Evolutionary conservation across 2,113 vertebrate genomes (phyloP).

Genomic region (Theropithecus gelada): DNA sequence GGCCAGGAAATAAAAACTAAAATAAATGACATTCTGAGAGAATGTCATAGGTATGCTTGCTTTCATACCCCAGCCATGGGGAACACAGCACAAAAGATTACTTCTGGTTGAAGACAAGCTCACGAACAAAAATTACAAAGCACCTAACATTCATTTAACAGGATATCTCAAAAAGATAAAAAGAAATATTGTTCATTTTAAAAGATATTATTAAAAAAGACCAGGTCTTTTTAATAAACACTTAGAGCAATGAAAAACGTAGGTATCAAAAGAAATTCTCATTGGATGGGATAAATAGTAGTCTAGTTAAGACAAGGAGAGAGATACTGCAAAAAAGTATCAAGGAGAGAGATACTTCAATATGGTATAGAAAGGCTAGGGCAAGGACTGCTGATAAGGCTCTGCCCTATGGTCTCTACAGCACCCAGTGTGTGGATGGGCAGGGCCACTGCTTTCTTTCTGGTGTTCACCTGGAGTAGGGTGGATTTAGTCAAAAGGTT

Average conservation of each 20-base stretch:
- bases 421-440: neutral
- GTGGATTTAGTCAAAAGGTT: neutral
- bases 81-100: neutral
- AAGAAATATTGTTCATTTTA: neutral
- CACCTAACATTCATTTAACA: neutral
- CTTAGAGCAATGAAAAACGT: neutral
- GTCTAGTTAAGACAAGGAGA: neutral
- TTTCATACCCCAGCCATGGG: neutral
- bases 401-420: neutral
- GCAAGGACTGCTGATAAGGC: rapidly evolving
- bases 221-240: neutral
- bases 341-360: neutral
- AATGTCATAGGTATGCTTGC: no score
- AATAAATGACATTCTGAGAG: neutral
- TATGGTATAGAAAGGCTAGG: neutral
- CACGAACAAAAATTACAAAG: neutral
- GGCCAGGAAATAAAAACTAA: neutral
- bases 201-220: neutral
- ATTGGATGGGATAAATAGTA: neutral
- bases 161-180: neutral
- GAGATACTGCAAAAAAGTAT: neutral
- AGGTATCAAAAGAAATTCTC: neutral
- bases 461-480: neutral
- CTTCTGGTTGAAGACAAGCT: neutral
- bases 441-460: neutral